phyloP scores from a whole-genome alignment of 2,797 vertebrate species.

The Aulostomus chinensis region DNA sequence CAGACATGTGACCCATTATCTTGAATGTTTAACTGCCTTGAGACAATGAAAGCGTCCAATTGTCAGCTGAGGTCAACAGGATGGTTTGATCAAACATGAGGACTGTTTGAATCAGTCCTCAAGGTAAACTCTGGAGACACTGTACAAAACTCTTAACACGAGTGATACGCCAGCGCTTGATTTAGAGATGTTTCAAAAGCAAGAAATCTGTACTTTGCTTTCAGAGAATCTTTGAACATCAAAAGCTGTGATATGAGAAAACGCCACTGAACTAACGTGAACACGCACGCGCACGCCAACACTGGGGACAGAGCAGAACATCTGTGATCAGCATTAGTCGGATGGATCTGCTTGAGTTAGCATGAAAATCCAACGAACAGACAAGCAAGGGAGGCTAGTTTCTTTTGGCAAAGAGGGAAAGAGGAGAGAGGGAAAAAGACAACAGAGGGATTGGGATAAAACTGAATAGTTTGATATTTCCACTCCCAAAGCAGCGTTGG shows the following conservation, averaged over 20 bases:
- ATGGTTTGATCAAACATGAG: constrained; percentile 15
- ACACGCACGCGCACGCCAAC: constrained; percentile 3
- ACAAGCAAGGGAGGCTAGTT: constrained; percentile 31
- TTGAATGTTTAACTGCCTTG: constrained; percentile 10
- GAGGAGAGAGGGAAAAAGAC: constrained; percentile 1
- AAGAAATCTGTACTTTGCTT: constrained; percentile 20
- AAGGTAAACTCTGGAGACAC: constrained; percentile 28
- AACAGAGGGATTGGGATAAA: constrained; percentile 19
- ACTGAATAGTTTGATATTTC: constrained; percentile 34
- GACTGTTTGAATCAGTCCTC: constrained; percentile 3
- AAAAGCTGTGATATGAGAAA: constrained; percentile 24
- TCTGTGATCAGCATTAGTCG: constrained; percentile 55
- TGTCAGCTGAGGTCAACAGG: constrained; percentile 11
- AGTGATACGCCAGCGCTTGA: constrained; percentile 9
- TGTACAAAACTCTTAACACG: constrained; percentile 14
- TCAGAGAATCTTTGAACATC: constrained; percentile 33
- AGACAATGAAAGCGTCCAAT: background rate
- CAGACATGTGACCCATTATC: constrained; percentile 10
- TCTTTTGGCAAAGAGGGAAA: constrained; percentile 18
- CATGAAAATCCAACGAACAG: constrained; percentile 49
- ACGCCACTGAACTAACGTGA: constrained; percentile 4
- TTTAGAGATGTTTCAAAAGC: constrained; percentile 33
- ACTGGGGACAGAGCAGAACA: constrained; percentile 45
- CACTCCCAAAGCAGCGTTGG: constrained; percentile 6
- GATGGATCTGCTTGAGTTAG: constrained; percentile 64